phyloP scores from a whole-genome alignment of 2,888 invertebrate genomes.

The Mactromeris polynyma region DNA sequence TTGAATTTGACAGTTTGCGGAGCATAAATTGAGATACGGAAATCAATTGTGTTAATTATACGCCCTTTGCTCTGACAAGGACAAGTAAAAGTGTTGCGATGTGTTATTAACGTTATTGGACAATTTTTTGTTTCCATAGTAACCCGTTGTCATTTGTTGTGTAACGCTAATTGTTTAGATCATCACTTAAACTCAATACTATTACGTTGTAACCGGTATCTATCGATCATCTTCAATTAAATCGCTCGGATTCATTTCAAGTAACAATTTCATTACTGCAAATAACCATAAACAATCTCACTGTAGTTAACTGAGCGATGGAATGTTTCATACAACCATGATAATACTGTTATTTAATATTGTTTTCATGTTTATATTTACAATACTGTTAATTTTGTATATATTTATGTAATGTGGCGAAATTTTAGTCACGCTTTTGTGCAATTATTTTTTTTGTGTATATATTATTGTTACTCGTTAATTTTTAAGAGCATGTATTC shows the following conservation, averaged over 20 bases:
- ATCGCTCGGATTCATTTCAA: background rate
- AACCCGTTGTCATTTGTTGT: background rate
- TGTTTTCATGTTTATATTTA: background rate
- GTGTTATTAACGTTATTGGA: background rate
- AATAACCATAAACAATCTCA: background rate
- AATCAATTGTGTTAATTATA: background rate
- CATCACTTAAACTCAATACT: background rate
- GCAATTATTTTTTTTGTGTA: constrained; percentile 19
- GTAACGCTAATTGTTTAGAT: background rate
- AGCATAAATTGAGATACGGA: background rate
- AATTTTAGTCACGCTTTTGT: constrained; percentile 8
- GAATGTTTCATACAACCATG: background rate
- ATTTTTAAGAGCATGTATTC: background rate
- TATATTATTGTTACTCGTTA: constrained; percentile 11
- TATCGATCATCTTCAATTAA: background rate
- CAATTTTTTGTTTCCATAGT: background rate
- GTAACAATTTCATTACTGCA: background rate
- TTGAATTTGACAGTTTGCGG: background rate
- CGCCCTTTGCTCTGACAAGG: background rate
- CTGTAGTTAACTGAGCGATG: background rate
- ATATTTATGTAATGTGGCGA: constrained; percentile 17
- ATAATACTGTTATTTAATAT: background rate
- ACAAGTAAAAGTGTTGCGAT: background rate
- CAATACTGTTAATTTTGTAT: background rate
- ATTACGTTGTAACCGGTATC: background rate